These are phyloP conservation scores for Spinibarbus caldwelli DNA, from an alignment of 2,797 vertebrate genomes.

Conservation along the genomic window DNA sequence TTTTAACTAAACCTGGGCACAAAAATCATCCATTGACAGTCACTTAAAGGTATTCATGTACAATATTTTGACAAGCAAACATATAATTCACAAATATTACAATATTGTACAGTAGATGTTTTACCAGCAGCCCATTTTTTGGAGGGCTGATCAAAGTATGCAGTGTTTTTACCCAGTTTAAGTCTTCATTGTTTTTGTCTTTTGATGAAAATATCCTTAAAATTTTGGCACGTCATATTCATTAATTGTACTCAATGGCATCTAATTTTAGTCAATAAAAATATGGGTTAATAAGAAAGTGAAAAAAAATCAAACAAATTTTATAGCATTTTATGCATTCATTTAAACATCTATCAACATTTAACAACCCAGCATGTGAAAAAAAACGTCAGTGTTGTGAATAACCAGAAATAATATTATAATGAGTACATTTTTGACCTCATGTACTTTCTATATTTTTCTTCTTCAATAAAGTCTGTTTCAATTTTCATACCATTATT, in stretches of 20 bases:
- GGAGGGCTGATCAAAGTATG: neutral
- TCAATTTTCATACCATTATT: too few relatives aligned
- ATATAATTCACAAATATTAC: neutral
- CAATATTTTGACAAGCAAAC: neutral
- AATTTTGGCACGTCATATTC: neutral
- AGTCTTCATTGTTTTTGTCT: neutral
- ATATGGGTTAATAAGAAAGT: neutral
- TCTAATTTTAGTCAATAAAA: too few relatives aligned
- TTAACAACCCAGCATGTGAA: neutral
- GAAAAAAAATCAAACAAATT: neutral
- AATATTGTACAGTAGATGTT: neutral
- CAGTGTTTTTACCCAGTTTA: neutral
- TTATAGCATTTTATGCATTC: neutral
- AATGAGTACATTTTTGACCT: neutral
- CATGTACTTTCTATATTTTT: neutral
- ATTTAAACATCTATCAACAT: neutral
- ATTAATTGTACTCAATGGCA: neutral
- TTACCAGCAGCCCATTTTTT: neutral
- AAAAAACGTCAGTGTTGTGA: neutral
- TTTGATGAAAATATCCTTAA: neutral
- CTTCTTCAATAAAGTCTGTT: neutral
- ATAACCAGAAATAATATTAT: neutral
- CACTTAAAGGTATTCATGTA: neutral
- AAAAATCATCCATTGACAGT: neutral
- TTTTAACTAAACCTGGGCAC: neutral